Conservation (phyloP, 2,113 vertebrate species). For the Orycteropus afer region DNA sequence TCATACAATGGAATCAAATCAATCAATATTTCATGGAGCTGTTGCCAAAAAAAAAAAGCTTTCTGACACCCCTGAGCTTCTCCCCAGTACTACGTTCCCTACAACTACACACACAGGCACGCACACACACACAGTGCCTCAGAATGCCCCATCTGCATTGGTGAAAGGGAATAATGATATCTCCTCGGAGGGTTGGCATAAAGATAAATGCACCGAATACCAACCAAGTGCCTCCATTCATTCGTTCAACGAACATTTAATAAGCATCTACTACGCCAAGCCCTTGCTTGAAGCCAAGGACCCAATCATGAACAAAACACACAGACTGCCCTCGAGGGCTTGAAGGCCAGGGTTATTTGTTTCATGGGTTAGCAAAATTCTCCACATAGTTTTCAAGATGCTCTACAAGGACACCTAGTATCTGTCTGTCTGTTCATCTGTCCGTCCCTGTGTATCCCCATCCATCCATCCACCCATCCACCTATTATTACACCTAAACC, state of each 20-base stretch:
- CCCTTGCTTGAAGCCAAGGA: neutral
- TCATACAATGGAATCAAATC: slow-evolving; percentile 77
- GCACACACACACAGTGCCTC: neutral
- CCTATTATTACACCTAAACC: too few species aligned
- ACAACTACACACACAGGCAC: neutral
- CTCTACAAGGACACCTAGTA: neutral
- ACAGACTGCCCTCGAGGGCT: neutral
- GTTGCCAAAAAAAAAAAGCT: slow-evolving; percentile 5
- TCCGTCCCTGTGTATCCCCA: neutral
- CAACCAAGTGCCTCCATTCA: neutral
- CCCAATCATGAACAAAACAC: neutral
- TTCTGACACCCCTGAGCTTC: neutral
- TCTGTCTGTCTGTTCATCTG: neutral
- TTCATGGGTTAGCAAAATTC: neutral
- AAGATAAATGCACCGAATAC: neutral
- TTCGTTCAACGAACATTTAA: slow-evolving; percentile 3
- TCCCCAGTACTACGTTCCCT: neutral
- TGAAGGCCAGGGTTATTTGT: neutral
- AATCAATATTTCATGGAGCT: slow-evolving; percentile 72
- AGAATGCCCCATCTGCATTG: neutral
- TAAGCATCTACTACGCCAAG: neutral
- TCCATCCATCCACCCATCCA: neutral
- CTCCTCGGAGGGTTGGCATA: neutral
- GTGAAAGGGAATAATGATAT: neutral
- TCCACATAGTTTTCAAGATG: neutral